A percentile compares a stretch with the other conserved stretches of the same genome.
phyloP scores from a whole-genome alignment of 2,797 vertebrate genomes.

The Characodon lateralis region DNA sequence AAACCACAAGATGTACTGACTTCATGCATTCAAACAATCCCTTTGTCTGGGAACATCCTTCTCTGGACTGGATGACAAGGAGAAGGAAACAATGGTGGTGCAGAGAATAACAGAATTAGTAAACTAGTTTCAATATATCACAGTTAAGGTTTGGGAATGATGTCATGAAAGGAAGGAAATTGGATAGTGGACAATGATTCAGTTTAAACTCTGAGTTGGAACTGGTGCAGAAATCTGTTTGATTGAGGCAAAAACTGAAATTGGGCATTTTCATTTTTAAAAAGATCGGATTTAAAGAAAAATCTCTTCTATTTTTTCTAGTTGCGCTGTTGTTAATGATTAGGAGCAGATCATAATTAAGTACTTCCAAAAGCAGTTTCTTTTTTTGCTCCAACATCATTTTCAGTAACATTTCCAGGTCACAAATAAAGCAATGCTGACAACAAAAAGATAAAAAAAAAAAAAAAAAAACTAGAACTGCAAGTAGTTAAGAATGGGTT shows the following conservation, averaged over 20 bases:
- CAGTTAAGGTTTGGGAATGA: background rate
- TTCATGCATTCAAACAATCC: conserved; percentile 37
- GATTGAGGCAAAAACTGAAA: background rate
- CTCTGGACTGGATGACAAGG: conserved; percentile 27
- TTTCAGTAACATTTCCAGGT: too few species aligned
- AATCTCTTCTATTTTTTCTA: too few species aligned
- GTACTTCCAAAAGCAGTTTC: too few species aligned
- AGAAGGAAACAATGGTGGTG: conserved; percentile 39
- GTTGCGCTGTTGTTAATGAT: too few species aligned
- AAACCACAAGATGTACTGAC: conserved; percentile 32
- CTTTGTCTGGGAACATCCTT: conserved; percentile 51
- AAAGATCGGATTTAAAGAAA: too few species aligned
- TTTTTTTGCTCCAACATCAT: too few species aligned
- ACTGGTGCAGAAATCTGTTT: background rate
- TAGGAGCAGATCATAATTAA: too few species aligned
- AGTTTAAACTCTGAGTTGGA: background rate
- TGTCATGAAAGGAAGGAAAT: background rate
- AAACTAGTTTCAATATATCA: conserved; percentile 23
- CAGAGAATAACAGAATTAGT: conserved; percentile 9
- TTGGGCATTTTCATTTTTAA: too few species aligned
- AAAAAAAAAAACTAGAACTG: too few species aligned
- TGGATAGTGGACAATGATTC: background rate
- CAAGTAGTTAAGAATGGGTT: too few species aligned
- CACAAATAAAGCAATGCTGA: too few species aligned
- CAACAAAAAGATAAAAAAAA: too few species aligned